Conservation (phyloP, 2,113 vertebrate genomes). For the Camarhynchus parvulus region DNA sequence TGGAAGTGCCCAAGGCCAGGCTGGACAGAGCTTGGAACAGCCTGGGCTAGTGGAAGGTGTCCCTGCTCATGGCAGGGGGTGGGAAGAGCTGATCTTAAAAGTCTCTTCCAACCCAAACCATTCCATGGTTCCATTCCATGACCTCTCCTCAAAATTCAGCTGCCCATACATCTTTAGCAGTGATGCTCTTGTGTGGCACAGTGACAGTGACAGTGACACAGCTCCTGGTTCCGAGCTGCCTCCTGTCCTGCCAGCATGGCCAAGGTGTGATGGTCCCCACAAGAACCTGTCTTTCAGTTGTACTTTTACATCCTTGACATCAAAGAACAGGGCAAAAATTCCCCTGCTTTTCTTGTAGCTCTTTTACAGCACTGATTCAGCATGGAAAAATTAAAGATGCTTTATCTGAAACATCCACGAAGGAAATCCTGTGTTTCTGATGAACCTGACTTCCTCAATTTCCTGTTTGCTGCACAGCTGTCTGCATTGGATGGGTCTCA, state of each 20-base stretch:
- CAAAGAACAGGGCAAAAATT: background rate
- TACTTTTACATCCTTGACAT: background rate
- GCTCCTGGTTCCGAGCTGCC: background rate
- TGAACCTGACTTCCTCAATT: constrained; percentile 82
- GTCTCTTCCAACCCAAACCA: background rate
- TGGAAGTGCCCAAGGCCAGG: background rate
- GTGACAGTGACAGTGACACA: background rate
- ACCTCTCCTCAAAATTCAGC: background rate
- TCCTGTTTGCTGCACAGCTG: constrained; percentile 79
- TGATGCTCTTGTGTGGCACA: background rate
- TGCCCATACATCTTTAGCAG: background rate
- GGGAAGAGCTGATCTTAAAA: background rate
- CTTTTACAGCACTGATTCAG: constrained; percentile 17
- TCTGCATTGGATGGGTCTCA: constrained; percentile 71
- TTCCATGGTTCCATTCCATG: background rate
- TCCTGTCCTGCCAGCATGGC: rapidly evolving
- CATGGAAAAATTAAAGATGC: constrained; percentile 48
- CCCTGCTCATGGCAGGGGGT: background rate
- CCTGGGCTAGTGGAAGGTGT: background rate
- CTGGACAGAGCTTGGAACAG: rapidly evolving
- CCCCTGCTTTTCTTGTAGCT: background rate
- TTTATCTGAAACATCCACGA: constrained; percentile 71
- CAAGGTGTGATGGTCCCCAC: background rate
- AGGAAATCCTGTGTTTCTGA: constrained; percentile 78
- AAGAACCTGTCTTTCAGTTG: background rate